Conservation (phyloP, 2,888 invertebrate species). For the Tortricodes alternella region DNA sequence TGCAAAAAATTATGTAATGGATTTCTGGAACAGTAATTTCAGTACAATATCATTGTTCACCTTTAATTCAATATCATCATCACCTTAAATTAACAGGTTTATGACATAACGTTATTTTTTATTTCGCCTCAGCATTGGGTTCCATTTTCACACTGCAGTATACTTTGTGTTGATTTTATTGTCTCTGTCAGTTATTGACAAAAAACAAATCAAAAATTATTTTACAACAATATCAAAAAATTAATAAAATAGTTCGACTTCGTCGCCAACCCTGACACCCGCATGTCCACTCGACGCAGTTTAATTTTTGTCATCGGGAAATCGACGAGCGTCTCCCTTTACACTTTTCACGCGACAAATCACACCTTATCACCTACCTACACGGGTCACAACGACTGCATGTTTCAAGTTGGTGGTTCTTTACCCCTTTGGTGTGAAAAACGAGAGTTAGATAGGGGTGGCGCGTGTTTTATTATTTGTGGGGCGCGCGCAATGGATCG, state of each 20-base stretch:
- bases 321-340: slow-evolving; percentile 26
- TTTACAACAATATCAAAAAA: not conserved
- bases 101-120: too few relatives aligned
- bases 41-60: too few relatives aligned
- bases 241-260: not conserved
- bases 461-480: slow-evolving; percentile 21
- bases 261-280: slow-evolving; percentile 39
- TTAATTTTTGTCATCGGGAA: slow-evolving; percentile 45
- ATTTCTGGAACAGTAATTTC: too few relatives aligned
- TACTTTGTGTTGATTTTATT: too few relatives aligned
- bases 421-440: slow-evolving; percentile 30
- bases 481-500: slow-evolving; percentile 9
- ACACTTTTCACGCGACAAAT: not conserved
- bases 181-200: too few relatives aligned
- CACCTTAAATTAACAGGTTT: too few relatives aligned
- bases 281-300: slow-evolving; percentile 45
- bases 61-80: too few relatives aligned
- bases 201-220: too few relatives aligned
- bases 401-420: not conserved
- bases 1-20: too few relatives aligned
- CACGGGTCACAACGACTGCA: not conserved
- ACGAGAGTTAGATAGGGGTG: slow-evolving; percentile 30
- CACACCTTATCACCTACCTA: not conserved
- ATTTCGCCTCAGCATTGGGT: too few relatives aligned
- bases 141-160: too few relatives aligned